Evolutionary conservation across 2,888 invertebrate genomes (phyloP).

Genomic region (Chrysolina haemoptera): DNA sequence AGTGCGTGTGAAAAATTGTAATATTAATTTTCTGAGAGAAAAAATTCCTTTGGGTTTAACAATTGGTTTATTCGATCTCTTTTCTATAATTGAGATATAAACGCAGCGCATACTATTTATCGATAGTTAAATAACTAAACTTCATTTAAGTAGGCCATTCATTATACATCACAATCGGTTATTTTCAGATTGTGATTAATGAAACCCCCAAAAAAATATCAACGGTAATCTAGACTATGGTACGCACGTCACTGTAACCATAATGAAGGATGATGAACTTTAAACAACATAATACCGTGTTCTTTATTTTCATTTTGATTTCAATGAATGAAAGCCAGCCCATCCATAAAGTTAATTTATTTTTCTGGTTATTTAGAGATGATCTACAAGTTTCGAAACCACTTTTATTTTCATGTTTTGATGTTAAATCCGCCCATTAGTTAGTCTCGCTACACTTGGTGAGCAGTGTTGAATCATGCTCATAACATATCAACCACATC

Average conservation of each 20-base stretch:
- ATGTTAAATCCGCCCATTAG: constrained; percentile 8
- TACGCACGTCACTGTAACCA: background rate
- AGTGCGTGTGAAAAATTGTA: too few species aligned
- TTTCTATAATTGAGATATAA: too few species aligned
- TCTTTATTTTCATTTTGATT: background rate
- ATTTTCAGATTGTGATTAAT: too few species aligned
- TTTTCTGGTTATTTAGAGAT: constrained; percentile 19
- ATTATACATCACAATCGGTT: too few species aligned
- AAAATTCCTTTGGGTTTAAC: too few species aligned
- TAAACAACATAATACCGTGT: background rate
- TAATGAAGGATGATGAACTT: constrained; percentile 2
- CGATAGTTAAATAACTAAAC: too few species aligned
- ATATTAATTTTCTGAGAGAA: too few species aligned
- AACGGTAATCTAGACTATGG: background rate
- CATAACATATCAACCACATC: constrained; percentile 5
- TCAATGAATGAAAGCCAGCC: constrained; percentile 17
- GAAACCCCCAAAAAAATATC: too few species aligned
- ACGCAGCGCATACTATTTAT: too few species aligned
- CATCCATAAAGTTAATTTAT: constrained; percentile 14
- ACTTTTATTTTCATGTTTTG: constrained; percentile 26
- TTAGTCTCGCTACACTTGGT: constrained; percentile 31
- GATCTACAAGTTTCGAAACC: constrained; percentile 18
- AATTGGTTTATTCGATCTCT: too few species aligned
- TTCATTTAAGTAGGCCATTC: too few species aligned
- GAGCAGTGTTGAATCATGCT: constrained; percentile 30